Conservation (phyloP, 2,797 vertebrate genomes). For the Artibeus jamaicensis region DNA sequence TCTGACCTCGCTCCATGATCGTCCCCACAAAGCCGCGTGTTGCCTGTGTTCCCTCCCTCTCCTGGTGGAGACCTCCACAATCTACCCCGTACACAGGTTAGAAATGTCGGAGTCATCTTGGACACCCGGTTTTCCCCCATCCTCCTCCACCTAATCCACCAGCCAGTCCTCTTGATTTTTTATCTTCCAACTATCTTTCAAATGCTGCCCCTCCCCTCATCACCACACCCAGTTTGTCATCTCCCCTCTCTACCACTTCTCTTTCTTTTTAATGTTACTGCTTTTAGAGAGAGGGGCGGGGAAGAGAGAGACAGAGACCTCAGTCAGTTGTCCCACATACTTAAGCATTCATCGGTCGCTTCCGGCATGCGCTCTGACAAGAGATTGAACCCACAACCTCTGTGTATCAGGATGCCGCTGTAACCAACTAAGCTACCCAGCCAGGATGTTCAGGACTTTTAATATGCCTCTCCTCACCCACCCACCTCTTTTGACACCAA, state of each 20-base stretch:
- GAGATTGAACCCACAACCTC: neutral
- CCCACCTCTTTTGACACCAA: neutral
- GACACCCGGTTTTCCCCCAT: neutral
- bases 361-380: neutral
- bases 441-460: neutral
- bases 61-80: neutral
- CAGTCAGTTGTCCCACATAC: neutral
- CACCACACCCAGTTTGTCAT: neutral
- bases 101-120: neutral
- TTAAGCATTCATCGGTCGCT: neutral
- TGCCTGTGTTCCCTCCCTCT: neutral
- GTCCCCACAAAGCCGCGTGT: neutral
- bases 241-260: neutral
- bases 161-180: neutral
- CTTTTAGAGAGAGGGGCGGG: neutral
- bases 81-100: neutral
- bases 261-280: neutral
- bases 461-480: neutral
- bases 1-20: neutral
- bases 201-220: neutral
- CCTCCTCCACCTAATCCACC: neutral
- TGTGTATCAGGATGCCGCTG: neutral
- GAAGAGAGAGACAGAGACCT: neutral
- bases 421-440: neutral
- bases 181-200: neutral